phyloP scores from a whole-genome alignment of 2,888 invertebrate genomes.

The Drosophila vallismaia region DNA sequence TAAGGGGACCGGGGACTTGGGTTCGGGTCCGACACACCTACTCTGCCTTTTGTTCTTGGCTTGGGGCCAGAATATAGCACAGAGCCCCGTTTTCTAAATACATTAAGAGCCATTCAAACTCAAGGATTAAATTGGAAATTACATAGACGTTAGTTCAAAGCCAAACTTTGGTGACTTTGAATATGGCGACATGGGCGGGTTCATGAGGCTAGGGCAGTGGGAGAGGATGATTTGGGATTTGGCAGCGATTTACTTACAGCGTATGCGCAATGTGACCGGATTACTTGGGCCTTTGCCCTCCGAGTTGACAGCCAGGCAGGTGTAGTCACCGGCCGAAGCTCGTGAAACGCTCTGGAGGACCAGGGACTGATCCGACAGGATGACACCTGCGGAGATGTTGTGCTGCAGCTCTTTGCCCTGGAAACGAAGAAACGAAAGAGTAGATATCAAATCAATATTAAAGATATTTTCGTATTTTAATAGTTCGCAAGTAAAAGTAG shows the following conservation, averaged over 20 bases:
- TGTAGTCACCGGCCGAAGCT: conserved; percentile 93
- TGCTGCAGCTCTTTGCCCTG: conserved; percentile 93
- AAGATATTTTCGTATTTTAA: background rate
- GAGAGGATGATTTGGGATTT: conserved; percentile 24
- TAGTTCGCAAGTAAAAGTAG: background rate
- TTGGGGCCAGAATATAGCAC: conserved; percentile 56
- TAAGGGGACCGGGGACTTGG: background rate
- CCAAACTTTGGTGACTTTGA: conserved; percentile 59
- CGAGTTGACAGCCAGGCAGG: conserved; percentile 92
- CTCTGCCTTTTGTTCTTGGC: conserved; percentile 58
- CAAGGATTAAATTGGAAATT: conserved; percentile 79
- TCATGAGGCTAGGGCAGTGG: background rate
- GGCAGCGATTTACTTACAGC: conserved; percentile 86
- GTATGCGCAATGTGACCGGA: conserved; percentile 88
- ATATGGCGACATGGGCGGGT: background rate
- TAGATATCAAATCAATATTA: background rate
- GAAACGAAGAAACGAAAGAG: background rate
- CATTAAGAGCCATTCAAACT: conserved; percentile 75
- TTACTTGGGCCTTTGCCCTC: conserved; percentile 92
- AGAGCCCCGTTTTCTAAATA: conserved; percentile 50
- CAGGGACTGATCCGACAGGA: conserved; percentile 93
- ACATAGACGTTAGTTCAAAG: conserved; percentile 68
- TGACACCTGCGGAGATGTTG: conserved; percentile 91
- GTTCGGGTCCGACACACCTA: conserved; percentile 36
- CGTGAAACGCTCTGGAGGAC: conserved; percentile 93